A percentile compares a stretch with the other conserved stretches of the same genome.
These are phyloP conservation scores for Marmota flaviventris DNA, from an alignment of 2,113 vertebrate species.

Conservation along the genomic window DNA sequence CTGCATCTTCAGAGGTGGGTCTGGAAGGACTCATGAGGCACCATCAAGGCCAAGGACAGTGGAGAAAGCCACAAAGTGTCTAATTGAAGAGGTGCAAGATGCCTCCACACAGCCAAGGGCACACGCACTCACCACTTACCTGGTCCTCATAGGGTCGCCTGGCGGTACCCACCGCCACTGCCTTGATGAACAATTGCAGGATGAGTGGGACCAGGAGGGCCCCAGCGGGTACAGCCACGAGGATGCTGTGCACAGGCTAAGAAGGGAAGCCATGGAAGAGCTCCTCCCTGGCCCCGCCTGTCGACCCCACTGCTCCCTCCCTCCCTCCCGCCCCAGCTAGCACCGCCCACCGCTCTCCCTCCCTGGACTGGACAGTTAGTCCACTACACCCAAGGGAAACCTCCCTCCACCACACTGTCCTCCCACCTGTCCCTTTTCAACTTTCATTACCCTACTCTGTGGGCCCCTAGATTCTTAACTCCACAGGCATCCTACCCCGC, in stretches of 20 bases:
- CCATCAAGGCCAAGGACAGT: neutral
- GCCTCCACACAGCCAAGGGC: neutral
- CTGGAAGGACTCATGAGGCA: neutral
- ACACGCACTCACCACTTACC: constrained; percentile 56
- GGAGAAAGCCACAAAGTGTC: neutral
- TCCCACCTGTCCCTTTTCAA: no score
- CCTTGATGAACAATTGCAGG: neutral
- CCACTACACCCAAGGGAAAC: fast-evolving
- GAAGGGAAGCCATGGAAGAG: fast-evolving
- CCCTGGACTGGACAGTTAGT: neutral
- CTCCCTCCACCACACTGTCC: neutral
- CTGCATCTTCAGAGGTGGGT: neutral
- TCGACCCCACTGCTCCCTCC: neutral
- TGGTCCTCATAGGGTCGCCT: neutral
- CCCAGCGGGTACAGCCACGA: neutral
- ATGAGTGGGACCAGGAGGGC: constrained; percentile 41
- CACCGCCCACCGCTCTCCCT: neutral
- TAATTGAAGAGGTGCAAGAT: neutral
- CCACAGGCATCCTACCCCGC: fast-evolving
- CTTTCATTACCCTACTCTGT: neutral
- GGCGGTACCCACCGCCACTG: neutral
- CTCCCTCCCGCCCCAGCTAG: no score
- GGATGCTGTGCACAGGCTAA: constrained; percentile 64
- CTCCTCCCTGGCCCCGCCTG: neutral
- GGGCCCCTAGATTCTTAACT: neutral